Evolutionary conservation across 2,888 invertebrate genomes (phyloP).

Genomic region (Drosophila maculinotata): DNA sequence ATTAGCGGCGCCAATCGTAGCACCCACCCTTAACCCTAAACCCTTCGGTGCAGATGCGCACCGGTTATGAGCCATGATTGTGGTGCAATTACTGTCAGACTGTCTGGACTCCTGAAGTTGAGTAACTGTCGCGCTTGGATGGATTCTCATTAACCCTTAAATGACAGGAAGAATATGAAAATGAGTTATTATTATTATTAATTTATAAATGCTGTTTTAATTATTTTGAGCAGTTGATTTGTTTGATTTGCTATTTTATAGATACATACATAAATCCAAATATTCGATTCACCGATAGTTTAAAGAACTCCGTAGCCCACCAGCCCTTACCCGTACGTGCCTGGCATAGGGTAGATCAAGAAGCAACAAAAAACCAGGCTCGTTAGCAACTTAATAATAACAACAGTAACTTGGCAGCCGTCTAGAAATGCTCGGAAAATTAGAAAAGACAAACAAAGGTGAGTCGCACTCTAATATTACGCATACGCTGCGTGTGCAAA

Average conservation of each 20-base stretch:
- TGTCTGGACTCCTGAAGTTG: constrained; percentile 11
- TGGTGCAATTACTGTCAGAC: constrained; percentile 55
- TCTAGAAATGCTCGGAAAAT: constrained; percentile 21
- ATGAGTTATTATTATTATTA: too few species aligned
- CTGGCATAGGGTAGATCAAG: constrained; percentile 41
- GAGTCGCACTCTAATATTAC: constrained; percentile 45
- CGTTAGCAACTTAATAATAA: constrained; percentile 60
- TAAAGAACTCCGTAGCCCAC: constrained; percentile 25
- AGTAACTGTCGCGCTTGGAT: constrained; percentile 28
- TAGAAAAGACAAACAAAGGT: constrained; percentile 40
- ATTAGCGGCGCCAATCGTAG: constrained; percentile 14
- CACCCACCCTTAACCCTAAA: constrained; percentile 26
- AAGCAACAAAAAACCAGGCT: constrained; percentile 18
- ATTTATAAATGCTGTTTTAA: too few species aligned
- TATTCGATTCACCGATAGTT: constrained; percentile 26
- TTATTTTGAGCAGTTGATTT: too few species aligned
- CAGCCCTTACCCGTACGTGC: constrained; percentile 43
- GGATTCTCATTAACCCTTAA: constrained; percentile 30
- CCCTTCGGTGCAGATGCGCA: constrained; percentile 31
- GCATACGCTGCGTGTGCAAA: constrained; percentile 38
- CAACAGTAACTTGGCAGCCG: constrained; percentile 8
- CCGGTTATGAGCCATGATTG: constrained; percentile 41
- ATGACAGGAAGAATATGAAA: too few species aligned
- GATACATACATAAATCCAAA: constrained; percentile 15
- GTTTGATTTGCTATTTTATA: too few species aligned